Base-by-base conservation (phyloP, 2,888 invertebrate species). In the Altica lythri region DNA sequence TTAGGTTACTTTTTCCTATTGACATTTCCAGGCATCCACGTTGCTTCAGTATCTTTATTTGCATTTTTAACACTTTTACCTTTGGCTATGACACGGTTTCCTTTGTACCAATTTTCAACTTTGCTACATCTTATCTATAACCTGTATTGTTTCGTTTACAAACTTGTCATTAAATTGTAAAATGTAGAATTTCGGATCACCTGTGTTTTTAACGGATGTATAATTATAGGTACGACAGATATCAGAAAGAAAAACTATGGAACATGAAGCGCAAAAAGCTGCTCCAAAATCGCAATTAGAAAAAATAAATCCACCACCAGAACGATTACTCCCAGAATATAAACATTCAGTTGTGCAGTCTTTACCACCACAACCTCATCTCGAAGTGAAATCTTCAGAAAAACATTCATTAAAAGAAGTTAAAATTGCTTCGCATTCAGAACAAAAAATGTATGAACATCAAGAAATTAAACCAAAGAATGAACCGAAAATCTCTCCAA, bases 401-500 rank as follows among this genome's bases (percentile, higher is more conserved):
- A 77, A 61, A 68, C 73, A 46, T 77, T 77, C 58, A 77, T 79
- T 1, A 14, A 62, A 55, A 71, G 80, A 60, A 77, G 78, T 57
- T 77, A 80, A 64, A 80, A 47, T 44, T 4, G 40, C 49, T 1
- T 79, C 61, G 78, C 80, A 64, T 66, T 78, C 5, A 77, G 66
- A 77, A 74, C 75, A 79, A 77, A 79, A 79, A 25, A 46, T 16
- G 12, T 35, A 35, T 14, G 40, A 49, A 8, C 40, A 49, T 12
- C 48, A 49, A 10, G 42, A 66, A 54, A 72, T 58, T 55, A 77
- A 59, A 68, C 73, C 65, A 25, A 76, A 46, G 71, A 80, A 65
- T 77, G 80, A 67, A 75, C 77, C 2, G 76, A 81, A 74, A 76
- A 77, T 63, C 74, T 79, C 35, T 6, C 57, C 61, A 30, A 69